phyloP scores from a whole-genome alignment of 2,888 invertebrate genomes.

The Cheilosia impressa region DNA sequence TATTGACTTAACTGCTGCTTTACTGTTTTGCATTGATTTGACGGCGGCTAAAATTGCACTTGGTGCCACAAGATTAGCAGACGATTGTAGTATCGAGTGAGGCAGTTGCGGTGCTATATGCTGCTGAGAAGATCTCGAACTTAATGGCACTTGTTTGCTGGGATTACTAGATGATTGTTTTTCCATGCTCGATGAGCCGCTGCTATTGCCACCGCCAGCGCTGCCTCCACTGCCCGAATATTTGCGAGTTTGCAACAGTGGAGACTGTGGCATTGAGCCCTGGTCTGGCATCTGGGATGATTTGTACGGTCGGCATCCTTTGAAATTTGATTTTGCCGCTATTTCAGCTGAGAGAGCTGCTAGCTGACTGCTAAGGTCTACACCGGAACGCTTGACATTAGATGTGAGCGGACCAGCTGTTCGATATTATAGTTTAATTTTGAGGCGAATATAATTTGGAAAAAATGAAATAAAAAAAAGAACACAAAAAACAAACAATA shows the following conservation, averaged over 20 bases:
- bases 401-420: conserved; percentile 69
- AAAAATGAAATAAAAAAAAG: conserved; percentile 25
- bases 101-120: conserved; percentile 28
- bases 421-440: conserved; percentile 31
- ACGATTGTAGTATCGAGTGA: conserved; percentile 59
- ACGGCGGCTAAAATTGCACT: conserved; percentile 77
- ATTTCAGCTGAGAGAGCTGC: conserved; percentile 76
- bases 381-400: conserved; percentile 63
- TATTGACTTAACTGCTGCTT: conserved; percentile 37
- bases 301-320: conserved; percentile 76
- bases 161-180: conserved; percentile 60
- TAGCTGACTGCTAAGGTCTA: conserved; percentile 75
- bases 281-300: conserved; percentile 72
- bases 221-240: conserved; percentile 66
- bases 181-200: conserved; percentile 70
- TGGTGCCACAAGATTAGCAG: conserved; percentile 74
- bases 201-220: conserved; percentile 63
- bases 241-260: conserved; percentile 74
- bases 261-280: conserved; percentile 72
- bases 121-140: conserved; percentile 49
- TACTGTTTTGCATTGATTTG: conserved; percentile 72
- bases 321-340: conserved; percentile 76
- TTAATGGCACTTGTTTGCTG: conserved; percentile 67
- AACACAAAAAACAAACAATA: conserved; percentile 32
- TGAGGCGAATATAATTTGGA: conserved; percentile 12